These are phyloP conservation scores for Melolontha melolontha DNA, from an alignment of 2,888 invertebrate genomes.

Conservation along the genomic window DNA sequence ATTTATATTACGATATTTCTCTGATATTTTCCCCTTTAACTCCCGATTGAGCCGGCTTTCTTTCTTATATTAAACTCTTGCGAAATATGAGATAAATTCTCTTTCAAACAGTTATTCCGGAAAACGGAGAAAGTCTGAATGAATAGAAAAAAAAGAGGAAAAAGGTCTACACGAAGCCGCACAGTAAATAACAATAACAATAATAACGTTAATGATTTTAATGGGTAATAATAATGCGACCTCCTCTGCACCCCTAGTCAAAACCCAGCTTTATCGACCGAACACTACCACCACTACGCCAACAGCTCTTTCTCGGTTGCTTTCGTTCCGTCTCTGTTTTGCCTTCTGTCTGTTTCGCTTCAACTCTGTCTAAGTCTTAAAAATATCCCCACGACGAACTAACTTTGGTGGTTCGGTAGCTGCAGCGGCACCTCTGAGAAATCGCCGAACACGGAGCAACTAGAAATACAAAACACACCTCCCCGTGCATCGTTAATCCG, in stretches of 20 bases:
- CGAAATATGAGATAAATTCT: constrained; percentile 5
- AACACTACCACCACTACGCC: constrained; percentile 31
- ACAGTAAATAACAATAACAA: constrained; percentile 32
- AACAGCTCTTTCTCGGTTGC: constrained; percentile 33
- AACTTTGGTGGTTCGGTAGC: constrained; percentile 35
- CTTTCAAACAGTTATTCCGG: not conserved
- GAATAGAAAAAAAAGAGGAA: constrained; percentile 3
- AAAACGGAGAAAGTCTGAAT: constrained; percentile 1
- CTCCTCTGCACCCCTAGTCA: constrained; percentile 58
- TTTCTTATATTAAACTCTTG: not conserved
- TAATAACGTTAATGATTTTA: constrained; percentile 44
- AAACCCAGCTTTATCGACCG: constrained; percentile 60
- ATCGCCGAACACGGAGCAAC: constrained; percentile 29
- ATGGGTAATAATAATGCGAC: constrained; percentile 58
- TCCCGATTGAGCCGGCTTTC: not conserved
- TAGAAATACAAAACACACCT: constrained; percentile 29
- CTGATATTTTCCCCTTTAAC: too few species aligned
- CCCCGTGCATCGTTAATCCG: constrained; percentile 26
- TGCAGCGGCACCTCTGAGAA: constrained; percentile 35
- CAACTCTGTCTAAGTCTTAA: constrained; percentile 15
- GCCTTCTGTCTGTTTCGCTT: constrained; percentile 11
- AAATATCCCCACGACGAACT: constrained; percentile 32
- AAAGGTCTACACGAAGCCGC: constrained; percentile 6
- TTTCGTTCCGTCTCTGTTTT: constrained; percentile 18
- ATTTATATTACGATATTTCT: too few species aligned